Evolutionary conservation across 2,113 vertebrate genomes (phyloP).

Genomic region (Syngnathoides biaculeatus): DNA sequence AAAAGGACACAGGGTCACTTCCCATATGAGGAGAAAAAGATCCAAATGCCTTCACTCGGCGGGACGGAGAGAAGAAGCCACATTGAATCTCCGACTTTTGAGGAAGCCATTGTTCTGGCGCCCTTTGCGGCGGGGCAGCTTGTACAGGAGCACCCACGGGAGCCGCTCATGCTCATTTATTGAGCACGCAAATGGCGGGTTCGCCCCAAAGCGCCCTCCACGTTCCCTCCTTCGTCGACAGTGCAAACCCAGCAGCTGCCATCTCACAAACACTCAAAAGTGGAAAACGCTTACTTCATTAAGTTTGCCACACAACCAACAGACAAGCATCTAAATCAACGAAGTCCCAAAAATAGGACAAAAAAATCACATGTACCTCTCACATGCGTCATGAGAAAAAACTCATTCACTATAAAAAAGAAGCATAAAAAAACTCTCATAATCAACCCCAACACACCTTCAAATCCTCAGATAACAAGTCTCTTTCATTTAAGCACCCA

Average conservation of each 20-base stretch:
- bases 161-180: constrained; percentile 60
- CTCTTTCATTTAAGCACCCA: no score
- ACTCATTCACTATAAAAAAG: no score
- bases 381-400: neutral
- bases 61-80: constrained; percentile 16
- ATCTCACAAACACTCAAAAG: constrained; percentile 34
- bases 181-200: constrained; percentile 48
- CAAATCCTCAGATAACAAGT: no score
- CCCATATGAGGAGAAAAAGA: constrained; percentile 32
- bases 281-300: constrained; percentile 21
- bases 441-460: neutral
- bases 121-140: constrained; percentile 13
- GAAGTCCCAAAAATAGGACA: neutral
- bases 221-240: neutral
- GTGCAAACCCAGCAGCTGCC: constrained; percentile 31
- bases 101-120: constrained; percentile 40
- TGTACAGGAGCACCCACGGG: constrained; percentile 36
- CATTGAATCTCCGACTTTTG: constrained; percentile 53
- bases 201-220: neutral
- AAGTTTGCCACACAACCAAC: neutral
- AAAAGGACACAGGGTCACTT: constrained; percentile 18
- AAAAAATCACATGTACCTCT: neutral
- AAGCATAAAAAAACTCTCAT: constrained; percentile 10
- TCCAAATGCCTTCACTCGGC: constrained; percentile 2
- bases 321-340: constrained; percentile 4